A percentile compares a stretch with the other conserved stretches of the same genome.
These are phyloP conservation scores for Rhagologus leucostigma DNA, from an alignment of 2,113 vertebrate species.

Conservation along the genomic window DNA sequence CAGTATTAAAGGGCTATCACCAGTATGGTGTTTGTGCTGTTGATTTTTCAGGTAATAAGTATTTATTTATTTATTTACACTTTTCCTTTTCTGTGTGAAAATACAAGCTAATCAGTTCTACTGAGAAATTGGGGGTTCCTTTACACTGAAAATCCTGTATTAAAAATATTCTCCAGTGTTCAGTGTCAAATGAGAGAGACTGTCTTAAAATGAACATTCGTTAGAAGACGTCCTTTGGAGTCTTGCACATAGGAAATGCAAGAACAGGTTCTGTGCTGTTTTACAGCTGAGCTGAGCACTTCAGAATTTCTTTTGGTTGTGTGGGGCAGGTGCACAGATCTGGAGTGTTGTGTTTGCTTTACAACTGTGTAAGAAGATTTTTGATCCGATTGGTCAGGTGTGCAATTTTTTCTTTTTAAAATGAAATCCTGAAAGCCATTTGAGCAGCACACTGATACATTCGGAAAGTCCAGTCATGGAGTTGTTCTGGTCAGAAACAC, in stretches of 20 bases:
- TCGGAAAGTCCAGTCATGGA: not conserved
- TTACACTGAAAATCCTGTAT: not conserved
- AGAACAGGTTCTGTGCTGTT: not conserved
- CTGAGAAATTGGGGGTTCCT: not conserved
- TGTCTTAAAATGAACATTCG: not conserved
- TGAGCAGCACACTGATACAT: not conserved
- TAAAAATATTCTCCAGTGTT: not conserved
- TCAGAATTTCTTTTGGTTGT: not conserved
- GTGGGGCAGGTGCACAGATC: not conserved
- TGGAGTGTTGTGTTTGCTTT: not conserved
- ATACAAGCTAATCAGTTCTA: not conserved
- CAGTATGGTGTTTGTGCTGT: slow-evolving; percentile 92
- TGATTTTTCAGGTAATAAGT: slow-evolving; percentile 93
- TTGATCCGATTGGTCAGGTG: not conserved
- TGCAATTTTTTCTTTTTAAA: not conserved
- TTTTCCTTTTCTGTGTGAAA: not conserved
- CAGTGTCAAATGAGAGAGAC: not conserved
- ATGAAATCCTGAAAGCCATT: not conserved
- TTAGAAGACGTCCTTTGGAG: not conserved
- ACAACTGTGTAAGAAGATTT: not conserved
- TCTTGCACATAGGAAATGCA: not conserved
- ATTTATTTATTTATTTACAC: not conserved
- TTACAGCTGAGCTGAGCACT: not conserved
- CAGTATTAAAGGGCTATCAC: slow-evolving; percentile 93
- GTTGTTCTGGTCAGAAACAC: not conserved